Evolutionary conservation across 2,888 invertebrate species (phyloP).

Genomic region (Nebria brevicollis): DNA sequence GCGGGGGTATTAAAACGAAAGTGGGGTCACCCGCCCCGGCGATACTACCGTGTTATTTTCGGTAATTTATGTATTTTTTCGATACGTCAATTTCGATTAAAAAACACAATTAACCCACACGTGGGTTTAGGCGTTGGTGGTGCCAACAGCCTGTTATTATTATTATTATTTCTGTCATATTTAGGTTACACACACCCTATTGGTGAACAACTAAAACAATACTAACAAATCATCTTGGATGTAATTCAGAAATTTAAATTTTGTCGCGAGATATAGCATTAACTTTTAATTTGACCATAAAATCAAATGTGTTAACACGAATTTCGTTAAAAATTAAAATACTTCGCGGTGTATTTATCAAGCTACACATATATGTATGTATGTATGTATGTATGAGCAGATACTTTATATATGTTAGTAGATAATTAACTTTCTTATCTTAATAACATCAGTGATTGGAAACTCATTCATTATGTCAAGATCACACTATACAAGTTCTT

Average conservation of each 20-base stretch:
- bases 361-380: slow-evolving; percentile 4
- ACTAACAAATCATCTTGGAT: no score
- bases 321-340: neutral
- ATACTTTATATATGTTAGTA: slow-evolving; percentile 19
- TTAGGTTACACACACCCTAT: neutral
- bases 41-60: slow-evolving; percentile 39
- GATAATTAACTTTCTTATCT: slow-evolving; percentile 44
- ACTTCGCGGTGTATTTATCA: neutral
- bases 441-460: slow-evolving; percentile 47
- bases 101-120: neutral
- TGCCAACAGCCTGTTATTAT: neutral
- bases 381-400: slow-evolving; percentile 8
- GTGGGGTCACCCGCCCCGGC: slow-evolving; percentile 7
- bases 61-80: slow-evolving; percentile 41
- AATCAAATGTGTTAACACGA: neutral
- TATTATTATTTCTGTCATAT: neutral
- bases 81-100: slow-evolving; percentile 46
- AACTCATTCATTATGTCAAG: slow-evolving; percentile 38
- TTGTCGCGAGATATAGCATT: neutral
- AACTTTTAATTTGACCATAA: neutral
- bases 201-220: no score
- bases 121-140: neutral
- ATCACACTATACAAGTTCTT: slow-evolving; percentile 4
- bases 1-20: neutral
- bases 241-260: no score